A percentile compares a stretch with the other conserved stretches of the same genome.
Evolutionary conservation across 2,113 vertebrate genomes (phyloP).

Genomic region (Strigops habroptila): DNA sequence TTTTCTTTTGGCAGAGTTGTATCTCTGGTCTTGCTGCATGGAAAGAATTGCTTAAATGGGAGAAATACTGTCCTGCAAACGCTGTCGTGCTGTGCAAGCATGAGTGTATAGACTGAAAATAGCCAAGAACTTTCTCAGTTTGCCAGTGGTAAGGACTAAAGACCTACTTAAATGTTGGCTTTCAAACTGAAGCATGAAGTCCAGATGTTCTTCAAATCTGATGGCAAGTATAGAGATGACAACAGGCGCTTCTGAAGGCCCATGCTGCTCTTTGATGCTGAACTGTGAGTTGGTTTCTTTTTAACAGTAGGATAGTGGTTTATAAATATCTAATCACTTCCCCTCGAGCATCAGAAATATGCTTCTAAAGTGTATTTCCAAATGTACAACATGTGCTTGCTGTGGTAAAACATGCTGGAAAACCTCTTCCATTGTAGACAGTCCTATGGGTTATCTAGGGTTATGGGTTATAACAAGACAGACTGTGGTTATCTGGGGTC

Average conservation of each 20-base stretch:
- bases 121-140: slow-evolving; percentile 14
- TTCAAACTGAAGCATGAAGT: background rate
- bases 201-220: background rate
- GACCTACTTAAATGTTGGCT: background rate
- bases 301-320: background rate
- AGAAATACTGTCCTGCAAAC: background rate
- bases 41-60: slow-evolving; percentile 13
- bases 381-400: rapidly evolving
- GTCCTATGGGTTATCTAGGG: rapidly evolving
- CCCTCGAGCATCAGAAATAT: rapidly evolving
- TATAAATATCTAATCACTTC: slow-evolving; percentile 26
- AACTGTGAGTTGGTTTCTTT: background rate
- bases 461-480: no score
- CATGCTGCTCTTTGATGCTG: background rate
- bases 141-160: background rate
- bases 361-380: background rate
- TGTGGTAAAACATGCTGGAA: background rate
- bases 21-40: background rate
- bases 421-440: rapidly evolving
- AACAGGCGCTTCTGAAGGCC: background rate
- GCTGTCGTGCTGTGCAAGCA: background rate
- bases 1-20: background rate
- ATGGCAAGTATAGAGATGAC: background rate
- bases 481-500: background rate
- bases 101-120: slow-evolving; percentile 16